phyloP scores from a whole-genome alignment of 2,113 vertebrate species.

The Oreochromis aureus region DNA sequence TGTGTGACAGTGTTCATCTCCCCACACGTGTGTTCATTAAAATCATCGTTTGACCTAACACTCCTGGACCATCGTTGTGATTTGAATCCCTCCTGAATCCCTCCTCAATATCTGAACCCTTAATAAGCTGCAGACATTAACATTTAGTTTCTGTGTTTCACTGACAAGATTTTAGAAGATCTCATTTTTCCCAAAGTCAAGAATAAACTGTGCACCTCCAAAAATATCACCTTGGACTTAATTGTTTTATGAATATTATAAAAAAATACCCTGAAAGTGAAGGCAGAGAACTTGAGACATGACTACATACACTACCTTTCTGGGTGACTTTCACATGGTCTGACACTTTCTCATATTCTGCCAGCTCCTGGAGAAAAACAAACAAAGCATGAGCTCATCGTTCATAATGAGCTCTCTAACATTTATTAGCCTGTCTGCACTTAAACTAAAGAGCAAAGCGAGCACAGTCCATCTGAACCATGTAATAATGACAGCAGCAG shows the following conservation, averaged over 20 bases:
- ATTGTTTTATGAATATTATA: background rate
- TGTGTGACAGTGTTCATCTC: no score
- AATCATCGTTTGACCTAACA: no score
- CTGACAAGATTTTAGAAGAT: background rate
- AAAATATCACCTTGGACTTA: background rate
- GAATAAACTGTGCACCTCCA: background rate
- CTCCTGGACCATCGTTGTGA: no score
- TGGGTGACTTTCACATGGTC: slow-evolving; percentile 63
- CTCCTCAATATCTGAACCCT: no score
- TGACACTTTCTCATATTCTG: slow-evolving; percentile 58
- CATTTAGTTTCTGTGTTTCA: background rate
- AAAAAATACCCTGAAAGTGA: background rate
- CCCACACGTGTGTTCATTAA: no score
- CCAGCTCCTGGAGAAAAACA: slow-evolving; percentile 52
- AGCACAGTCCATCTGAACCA: background rate
- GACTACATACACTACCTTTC: slow-evolving; percentile 51
- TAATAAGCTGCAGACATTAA: background rate
- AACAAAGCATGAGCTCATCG: background rate
- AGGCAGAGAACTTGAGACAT: background rate
- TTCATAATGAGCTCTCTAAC: background rate
- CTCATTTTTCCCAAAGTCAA: background rate
- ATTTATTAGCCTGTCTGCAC: background rate
- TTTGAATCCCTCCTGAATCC: no score
- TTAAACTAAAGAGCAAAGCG: background rate
- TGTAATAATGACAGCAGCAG: background rate